These are phyloP conservation scores for Mormyrus hasselquistii DNA, from an alignment of 2,797 vertebrate genomes.

Conservation along the genomic window DNA sequence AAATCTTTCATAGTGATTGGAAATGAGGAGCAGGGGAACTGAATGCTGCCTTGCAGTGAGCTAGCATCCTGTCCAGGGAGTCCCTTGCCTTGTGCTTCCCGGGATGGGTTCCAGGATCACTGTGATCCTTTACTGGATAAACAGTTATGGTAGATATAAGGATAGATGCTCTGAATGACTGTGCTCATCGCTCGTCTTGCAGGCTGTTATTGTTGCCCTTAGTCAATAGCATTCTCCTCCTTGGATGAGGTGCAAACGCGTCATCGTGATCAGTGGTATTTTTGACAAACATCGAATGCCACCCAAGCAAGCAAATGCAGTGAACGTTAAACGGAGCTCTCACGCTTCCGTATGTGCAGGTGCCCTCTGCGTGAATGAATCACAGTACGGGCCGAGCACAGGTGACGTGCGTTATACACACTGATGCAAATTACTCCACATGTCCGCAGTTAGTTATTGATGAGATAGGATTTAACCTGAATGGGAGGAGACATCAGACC, in stretches of 20 bases:
- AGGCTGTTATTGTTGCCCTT: neutral
- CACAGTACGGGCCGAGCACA: neutral
- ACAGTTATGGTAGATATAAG: neutral
- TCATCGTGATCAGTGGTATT: neutral
- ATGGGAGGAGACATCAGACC: neutral
- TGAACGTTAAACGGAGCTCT: neutral
- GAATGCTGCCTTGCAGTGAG: neutral
- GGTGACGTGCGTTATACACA: neutral
- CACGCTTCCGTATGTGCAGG: neutral
- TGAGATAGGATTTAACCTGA: neutral
- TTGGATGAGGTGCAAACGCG: neutral
- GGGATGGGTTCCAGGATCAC: neutral
- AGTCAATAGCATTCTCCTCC: neutral
- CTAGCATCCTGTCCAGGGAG: neutral
- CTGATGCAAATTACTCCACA: neutral
- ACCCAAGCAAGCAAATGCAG: neutral
- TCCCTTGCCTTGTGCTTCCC: neutral
- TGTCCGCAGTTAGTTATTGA: neutral
- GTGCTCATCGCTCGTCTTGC: neutral
- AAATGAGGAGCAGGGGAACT: neutral
- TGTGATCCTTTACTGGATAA: neutral
- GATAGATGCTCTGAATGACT: neutral
- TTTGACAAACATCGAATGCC: neutral
- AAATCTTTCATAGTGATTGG: neutral
- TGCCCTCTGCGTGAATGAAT: neutral